Conservation (phyloP, 2,888 invertebrate species). For the Campoletis raptor region DNA sequence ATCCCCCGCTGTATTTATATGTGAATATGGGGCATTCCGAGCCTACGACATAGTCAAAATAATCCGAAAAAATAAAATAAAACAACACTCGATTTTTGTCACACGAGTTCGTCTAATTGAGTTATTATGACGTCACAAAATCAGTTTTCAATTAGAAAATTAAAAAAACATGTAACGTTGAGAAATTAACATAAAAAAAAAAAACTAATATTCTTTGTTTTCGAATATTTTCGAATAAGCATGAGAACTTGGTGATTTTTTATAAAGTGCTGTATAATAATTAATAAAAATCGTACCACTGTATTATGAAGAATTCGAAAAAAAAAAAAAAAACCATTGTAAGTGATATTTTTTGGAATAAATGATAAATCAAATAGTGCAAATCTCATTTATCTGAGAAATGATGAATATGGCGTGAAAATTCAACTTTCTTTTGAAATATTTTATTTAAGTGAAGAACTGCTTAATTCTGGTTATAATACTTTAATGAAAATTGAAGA, state of each 20-base stretch:
- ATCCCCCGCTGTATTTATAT: conserved; percentile 20
- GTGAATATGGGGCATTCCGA: conserved; percentile 21
- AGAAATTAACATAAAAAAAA: not conserved
- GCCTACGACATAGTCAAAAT: not conserved
- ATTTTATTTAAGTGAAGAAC: not conserved
- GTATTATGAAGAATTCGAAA: no score
- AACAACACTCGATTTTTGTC: not conserved
- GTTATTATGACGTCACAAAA: not conserved
- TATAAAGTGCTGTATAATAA: not conserved
- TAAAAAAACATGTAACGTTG: not conserved
- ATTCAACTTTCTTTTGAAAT: not conserved
- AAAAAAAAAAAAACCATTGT: not conserved
- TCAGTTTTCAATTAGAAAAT: not conserved
- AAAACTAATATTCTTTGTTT: not conserved
- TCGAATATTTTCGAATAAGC: not conserved
- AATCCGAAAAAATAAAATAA: not conserved
- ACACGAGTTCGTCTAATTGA: not conserved
- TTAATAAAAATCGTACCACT: no score
- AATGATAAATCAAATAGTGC: not conserved
- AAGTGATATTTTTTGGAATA: not conserved
- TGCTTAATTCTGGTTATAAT: not conserved
- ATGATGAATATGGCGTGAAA: not conserved
- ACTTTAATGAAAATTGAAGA: not conserved
- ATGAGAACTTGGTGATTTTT: not conserved
- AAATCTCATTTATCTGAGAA: not conserved